These are phyloP conservation scores for Nematolebias whitei DNA, from an alignment of 2,113 vertebrate species.

Conservation along the genomic window DNA sequence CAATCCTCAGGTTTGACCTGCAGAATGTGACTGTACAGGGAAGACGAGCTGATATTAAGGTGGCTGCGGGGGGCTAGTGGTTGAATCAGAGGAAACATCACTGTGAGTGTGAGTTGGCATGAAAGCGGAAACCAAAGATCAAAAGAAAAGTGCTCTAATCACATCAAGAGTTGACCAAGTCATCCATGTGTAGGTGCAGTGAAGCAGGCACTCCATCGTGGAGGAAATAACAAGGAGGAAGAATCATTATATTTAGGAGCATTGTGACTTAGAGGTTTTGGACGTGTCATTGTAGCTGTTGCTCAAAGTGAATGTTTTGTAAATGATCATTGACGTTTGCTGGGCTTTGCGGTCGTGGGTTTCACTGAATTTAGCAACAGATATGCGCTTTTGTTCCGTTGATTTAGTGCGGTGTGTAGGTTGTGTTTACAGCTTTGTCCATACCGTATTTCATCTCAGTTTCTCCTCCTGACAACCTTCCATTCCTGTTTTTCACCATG, in stretches of 20 bases:
- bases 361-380: conserved; percentile 11
- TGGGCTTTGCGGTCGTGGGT: conserved; percentile 7
- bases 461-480: conserved; percentile 17
- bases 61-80: conserved; percentile 28
- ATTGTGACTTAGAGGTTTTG: conserved; percentile 17
- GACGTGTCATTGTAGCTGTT: conserved; percentile 8
- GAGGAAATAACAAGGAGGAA: neutral
- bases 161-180: conserved; percentile 38
- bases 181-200: conserved; percentile 44
- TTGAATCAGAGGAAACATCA: conserved; percentile 29
- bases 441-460: conserved; percentile 1
- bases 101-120: conserved; percentile 25
- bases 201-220: conserved; percentile 26
- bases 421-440: conserved; percentile 17
- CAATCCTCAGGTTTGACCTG: neutral
- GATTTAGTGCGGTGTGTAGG: neutral
- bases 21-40: conserved; percentile 23
- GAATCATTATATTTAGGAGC: conserved; percentile 1
- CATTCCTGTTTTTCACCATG: conserved; percentile 32
- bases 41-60: conserved; percentile 39
- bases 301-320: neutral
- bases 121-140: conserved; percentile 59
- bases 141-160: conserved; percentile 64
- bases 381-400: conserved; percentile 8
- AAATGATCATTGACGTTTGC: conserved; percentile 18